Evolutionary conservation across 2,113 vertebrate genomes (phyloP).

Genomic region (Entomyzon cyanotis): DNA sequence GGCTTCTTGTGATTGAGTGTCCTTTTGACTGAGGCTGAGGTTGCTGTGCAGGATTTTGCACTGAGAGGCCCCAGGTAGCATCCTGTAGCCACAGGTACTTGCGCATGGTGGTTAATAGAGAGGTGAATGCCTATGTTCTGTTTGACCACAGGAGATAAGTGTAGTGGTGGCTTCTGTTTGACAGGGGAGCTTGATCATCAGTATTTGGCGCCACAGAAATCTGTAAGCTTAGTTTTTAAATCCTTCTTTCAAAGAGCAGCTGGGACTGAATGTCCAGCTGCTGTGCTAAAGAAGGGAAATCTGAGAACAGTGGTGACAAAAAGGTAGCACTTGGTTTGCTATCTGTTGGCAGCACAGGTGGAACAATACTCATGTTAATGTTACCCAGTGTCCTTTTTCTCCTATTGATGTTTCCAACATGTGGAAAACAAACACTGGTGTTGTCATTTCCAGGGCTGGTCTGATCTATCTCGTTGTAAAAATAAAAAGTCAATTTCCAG

Average conservation of each 20-base stretch:
- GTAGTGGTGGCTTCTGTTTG: not conserved
- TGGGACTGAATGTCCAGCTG: not conserved
- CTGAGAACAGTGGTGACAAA: not conserved
- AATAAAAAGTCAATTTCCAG: not conserved
- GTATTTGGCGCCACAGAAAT: not conserved
- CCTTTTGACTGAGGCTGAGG: not conserved
- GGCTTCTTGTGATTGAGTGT: not conserved
- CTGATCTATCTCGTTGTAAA: not conserved
- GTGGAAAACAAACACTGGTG: not conserved
- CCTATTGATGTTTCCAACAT: not conserved
- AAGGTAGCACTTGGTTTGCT: not conserved
- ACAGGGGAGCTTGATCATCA: not conserved
- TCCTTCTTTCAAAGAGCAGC: not conserved
- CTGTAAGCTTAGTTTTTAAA: not conserved
- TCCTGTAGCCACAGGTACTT: not conserved
- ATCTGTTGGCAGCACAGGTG: not conserved
- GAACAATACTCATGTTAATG: not conserved
- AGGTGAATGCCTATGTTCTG: not conserved
- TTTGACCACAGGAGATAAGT: not conserved
- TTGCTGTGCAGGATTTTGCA: not conserved
- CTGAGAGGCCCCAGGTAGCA: not conserved
- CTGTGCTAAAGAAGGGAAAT: not conserved
- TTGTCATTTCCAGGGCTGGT: not conserved
- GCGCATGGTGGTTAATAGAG: accelerated
- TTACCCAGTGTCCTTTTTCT: not conserved